phyloP scores from a whole-genome alignment of 1,140 invertebrate species.

The Mylabris phalerata region DNA sequence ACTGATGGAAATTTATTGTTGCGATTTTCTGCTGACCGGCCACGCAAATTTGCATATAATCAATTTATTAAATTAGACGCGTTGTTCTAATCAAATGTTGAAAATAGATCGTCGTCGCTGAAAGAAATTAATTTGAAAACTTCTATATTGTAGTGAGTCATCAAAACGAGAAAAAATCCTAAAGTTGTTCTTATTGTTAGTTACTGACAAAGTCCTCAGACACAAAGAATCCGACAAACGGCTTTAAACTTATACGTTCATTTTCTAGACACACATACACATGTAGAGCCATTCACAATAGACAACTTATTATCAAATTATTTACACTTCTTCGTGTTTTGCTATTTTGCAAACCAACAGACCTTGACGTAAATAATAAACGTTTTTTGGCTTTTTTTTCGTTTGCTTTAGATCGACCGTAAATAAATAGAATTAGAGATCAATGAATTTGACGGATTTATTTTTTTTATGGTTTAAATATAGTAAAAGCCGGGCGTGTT shows the following conservation, averaged over 20 bases:
- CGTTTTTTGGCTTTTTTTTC: background rate
- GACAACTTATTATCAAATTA: slow-evolving; percentile 8
- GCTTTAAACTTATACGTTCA: background rate
- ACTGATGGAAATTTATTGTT: slow-evolving; percentile 24
- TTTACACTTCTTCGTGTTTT: background rate
- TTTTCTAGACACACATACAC: background rate
- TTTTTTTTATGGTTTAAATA: too few relatives aligned
- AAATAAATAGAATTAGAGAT: too few relatives aligned
- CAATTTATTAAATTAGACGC: slow-evolving; percentile 5
- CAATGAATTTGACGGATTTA: too few relatives aligned
- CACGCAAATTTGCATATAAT: slow-evolving; percentile 24
- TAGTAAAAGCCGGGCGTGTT: too few relatives aligned
- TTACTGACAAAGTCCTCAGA: too few relatives aligned
- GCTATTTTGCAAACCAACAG: background rate
- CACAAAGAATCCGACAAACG: too few relatives aligned
- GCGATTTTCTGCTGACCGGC: slow-evolving; percentile 14
- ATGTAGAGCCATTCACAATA: background rate
- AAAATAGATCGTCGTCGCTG: background rate
- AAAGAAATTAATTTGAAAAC: too few relatives aligned
- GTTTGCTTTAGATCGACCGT: too few relatives aligned
- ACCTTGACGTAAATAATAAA: background rate
- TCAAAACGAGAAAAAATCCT: background rate
- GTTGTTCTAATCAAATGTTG: background rate
- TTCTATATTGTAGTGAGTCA: too few relatives aligned
- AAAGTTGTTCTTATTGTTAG: background rate